Conservation (phyloP, 1,140 invertebrate species). For the Oryzaephilus surinamensis region DNA sequence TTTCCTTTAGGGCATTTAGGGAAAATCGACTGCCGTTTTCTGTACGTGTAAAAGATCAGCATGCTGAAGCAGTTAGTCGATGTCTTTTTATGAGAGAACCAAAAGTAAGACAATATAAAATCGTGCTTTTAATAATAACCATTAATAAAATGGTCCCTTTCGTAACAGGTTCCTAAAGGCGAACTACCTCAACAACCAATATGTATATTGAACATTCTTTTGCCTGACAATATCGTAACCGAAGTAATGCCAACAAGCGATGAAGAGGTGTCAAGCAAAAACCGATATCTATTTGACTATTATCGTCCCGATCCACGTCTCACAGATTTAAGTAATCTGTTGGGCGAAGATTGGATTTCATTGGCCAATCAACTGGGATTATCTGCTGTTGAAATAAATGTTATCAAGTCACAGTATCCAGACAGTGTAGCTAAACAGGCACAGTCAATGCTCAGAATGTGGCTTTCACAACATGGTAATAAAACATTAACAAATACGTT, state of each 20-base stretch:
- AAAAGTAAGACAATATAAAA: conserved; percentile 57
- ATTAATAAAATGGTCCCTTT: too few species aligned
- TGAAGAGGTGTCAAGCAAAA: conserved; percentile 28
- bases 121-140: too few species aligned
- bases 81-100: conserved; percentile 96
- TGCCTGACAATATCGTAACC: conserved; percentile 70
- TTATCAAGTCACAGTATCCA: conserved; percentile 77
- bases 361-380: conserved; percentile 78
- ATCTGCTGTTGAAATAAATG: conserved; percentile 70
- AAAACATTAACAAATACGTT: conserved; percentile 67
- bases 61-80: conserved; percentile 84
- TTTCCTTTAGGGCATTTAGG: conserved; percentile 94
- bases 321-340: conserved; percentile 82
- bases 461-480: conserved; percentile 60
- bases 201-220: conserved; percentile 90
- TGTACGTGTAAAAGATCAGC: conserved; percentile 84
- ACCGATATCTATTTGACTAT: conserved; percentile 44
- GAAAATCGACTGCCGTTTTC: conserved; percentile 94
- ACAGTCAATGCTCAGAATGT: conserved; percentile 85
- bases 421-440: conserved; percentile 81
- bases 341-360: conserved; percentile 86
- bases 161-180: conserved; percentile 76
- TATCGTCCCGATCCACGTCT: conserved; percentile 52
- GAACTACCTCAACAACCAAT: conserved; percentile 91
- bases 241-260: conserved; percentile 40